phyloP scores from a whole-genome alignment of 2,797 vertebrate genomes.

The Carcharodon carcharias region DNA sequence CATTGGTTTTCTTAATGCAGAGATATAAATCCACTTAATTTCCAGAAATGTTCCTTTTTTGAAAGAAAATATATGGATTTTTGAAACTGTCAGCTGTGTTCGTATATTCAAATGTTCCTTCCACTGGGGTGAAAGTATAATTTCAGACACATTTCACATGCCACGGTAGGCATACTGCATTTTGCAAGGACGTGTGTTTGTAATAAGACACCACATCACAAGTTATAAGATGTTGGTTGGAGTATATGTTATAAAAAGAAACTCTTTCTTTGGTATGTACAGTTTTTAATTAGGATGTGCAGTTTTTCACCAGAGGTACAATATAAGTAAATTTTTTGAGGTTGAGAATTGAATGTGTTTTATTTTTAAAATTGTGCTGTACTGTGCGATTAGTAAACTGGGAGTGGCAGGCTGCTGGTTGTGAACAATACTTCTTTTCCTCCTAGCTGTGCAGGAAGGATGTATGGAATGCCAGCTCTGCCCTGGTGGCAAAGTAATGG shows the following conservation, averaged over 20 bases:
- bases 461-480: conserved; percentile 20
- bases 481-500: not conserved
- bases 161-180: not conserved
- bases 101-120: not conserved
- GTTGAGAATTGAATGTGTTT: not conserved
- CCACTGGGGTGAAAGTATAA: not conserved
- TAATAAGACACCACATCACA: not conserved
- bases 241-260: not conserved
- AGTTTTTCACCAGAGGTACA: not conserved
- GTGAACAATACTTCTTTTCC: conserved; percentile 12
- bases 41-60: not conserved
- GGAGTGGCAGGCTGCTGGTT: not conserved
- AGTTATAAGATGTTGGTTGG: not conserved
- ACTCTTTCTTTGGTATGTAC: not conserved
- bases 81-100: not conserved
- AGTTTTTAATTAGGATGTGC: not conserved
- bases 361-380: not conserved
- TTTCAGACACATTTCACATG: not conserved
- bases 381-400: not conserved
- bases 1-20: not conserved
- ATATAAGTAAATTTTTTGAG: not conserved
- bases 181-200: not conserved
- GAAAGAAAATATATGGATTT: not conserved
- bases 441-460: conserved; percentile 17
- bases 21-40: not conserved